Evolutionary conservation across 2,888 invertebrate species (phyloP).

Genomic region (Tetrapedia diversipes): DNA sequence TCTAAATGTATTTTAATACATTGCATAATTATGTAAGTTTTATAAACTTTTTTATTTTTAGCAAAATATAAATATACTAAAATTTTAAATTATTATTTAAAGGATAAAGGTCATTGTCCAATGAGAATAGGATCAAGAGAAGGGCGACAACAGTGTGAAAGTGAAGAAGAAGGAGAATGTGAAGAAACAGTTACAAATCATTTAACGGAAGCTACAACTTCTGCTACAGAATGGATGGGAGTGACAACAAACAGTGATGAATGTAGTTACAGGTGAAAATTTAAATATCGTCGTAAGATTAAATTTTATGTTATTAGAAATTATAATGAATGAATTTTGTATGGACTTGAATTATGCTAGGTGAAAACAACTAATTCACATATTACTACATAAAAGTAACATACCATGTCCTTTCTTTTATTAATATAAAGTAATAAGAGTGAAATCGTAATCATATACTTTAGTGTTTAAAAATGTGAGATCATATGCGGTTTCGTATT

Average conservation of each 20-base stretch:
- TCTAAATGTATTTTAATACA: neutral
- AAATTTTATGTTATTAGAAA: neutral
- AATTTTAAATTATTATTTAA: slow-evolving; percentile 23
- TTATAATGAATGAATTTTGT: neutral
- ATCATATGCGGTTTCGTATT: too few species aligned
- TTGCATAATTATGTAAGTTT: slow-evolving; percentile 21
- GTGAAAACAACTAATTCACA: neutral
- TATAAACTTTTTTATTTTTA: slow-evolving; percentile 3
- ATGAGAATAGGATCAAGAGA: slow-evolving; percentile 66
- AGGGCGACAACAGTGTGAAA: slow-evolving; percentile 82
- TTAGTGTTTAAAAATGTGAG: neutral
- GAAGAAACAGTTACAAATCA: slow-evolving; percentile 86
- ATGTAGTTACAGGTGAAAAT: slow-evolving; percentile 87
- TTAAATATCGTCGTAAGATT: neutral
- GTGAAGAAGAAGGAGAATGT: slow-evolving; percentile 86
- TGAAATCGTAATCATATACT: neutral
- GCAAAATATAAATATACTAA: neutral
- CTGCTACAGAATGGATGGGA: slow-evolving; percentile 93
- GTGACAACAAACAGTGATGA: slow-evolving; percentile 95
- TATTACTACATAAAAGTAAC: neutral
- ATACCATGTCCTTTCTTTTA: neutral
- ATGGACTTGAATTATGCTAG: neutral
- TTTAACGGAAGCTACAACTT: slow-evolving; percentile 85
- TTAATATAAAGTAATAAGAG: too few species aligned
- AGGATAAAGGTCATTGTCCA: slow-evolving; percentile 68